Conservation (phyloP, 2,888 invertebrate species). For the Drosophila prolongata region DNA sequence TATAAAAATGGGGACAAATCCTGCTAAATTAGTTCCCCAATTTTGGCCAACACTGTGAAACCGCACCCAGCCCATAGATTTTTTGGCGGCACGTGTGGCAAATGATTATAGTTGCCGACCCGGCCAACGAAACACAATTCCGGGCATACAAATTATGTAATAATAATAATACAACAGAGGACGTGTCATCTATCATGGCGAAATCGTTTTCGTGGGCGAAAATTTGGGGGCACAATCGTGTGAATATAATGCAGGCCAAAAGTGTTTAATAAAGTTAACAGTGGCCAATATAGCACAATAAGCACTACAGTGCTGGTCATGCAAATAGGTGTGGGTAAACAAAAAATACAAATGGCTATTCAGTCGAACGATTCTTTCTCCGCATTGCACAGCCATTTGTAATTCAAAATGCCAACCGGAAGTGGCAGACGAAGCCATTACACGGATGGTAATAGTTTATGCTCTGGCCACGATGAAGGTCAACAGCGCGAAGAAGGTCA, state of each 20-base stretch:
- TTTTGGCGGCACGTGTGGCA: conserved; percentile 65
- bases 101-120: conserved; percentile 63
- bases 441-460: conserved; percentile 19
- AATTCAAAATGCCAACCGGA: conserved; percentile 50
- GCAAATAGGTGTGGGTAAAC: conserved; percentile 9
- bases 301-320: conserved; percentile 3
- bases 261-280: conserved; percentile 62
- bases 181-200: conserved; percentile 62
- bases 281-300: conserved; percentile 2
- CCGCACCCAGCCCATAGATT: conserved; percentile 47
- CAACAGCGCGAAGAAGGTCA: conserved; percentile 9
- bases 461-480: conserved; percentile 21
- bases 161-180: conserved; percentile 63
- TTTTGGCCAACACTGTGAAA: conserved; percentile 3
- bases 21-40: not conserved
- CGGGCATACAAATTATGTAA: conserved; percentile 67
- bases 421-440: conserved; percentile 41
- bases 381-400: conserved; percentile 32
- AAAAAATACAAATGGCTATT: conserved; percentile 8
- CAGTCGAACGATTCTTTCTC: conserved; percentile 4
- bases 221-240: not conserved
- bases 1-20: not conserved
- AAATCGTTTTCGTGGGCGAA: not conserved
- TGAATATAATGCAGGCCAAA: conserved; percentile 32
- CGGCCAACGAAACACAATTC: conserved; percentile 20